These are phyloP conservation scores for Phrynocephalus vlangalii DNA, from an alignment of 2,797 vertebrate genomes.

Conservation along the genomic window DNA sequence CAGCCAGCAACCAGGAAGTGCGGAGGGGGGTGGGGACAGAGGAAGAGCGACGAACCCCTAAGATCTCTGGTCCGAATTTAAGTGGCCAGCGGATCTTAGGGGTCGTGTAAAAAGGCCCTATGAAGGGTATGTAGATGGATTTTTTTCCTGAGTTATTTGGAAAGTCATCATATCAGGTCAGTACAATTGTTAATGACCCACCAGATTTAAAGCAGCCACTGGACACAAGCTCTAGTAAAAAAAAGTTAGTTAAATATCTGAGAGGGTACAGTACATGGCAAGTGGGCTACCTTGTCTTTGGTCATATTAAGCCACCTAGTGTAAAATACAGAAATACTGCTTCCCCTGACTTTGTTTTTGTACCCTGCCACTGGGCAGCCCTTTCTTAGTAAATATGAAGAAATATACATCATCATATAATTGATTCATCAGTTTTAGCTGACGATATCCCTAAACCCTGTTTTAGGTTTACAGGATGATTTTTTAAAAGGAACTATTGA, in stretches of 20 bases:
- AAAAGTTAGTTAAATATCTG: too few relatives aligned
- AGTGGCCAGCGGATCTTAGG: too few relatives aligned
- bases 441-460: neutral
- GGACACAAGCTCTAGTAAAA: neutral
- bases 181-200: neutral
- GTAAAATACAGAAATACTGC: neutral
- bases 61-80: too few relatives aligned
- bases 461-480: neutral
- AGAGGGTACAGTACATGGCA: too few relatives aligned
- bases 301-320: too few relatives aligned
- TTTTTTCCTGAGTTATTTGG: neutral
- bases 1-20: too few relatives aligned
- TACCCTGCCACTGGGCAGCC: neutral
- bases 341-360: too few relatives aligned
- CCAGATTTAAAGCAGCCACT: neutral
- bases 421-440: neutral
- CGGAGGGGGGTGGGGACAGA: too few relatives aligned
- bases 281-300: neutral
- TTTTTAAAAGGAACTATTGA: neutral
- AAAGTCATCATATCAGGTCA: neutral
- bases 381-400: neutral
- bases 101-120: too few relatives aligned
- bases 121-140: neutral
- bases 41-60: too few relatives aligned
- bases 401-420: neutral